phyloP scores from a whole-genome alignment of 2,888 invertebrate genomes.

The Gnatocerus cornutus region DNA sequence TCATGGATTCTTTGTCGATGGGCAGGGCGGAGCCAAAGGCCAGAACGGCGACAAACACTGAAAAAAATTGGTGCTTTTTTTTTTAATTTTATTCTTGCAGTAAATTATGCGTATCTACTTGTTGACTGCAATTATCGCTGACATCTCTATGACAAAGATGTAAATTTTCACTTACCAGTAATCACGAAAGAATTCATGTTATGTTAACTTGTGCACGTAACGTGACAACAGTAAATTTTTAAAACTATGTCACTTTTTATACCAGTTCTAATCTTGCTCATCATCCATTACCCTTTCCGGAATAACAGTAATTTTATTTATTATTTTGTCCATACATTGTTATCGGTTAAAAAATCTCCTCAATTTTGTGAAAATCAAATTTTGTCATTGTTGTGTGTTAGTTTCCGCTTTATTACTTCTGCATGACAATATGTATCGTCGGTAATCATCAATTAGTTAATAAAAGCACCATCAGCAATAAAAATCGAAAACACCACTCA shows the following conservation, averaged over 20 bases:
- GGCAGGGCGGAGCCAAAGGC: background rate
- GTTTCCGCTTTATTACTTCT: slow-evolving; percentile 4
- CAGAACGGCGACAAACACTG: slow-evolving; percentile 2
- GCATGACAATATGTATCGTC: background rate
- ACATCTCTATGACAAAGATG: background rate
- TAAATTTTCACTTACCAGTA: slow-evolving; percentile 27
- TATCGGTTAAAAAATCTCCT: background rate
- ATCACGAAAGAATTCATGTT: slow-evolving; percentile 26
- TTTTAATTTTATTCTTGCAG: no score
- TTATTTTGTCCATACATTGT: background rate
- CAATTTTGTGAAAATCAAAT: background rate
- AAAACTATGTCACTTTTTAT: slow-evolving; percentile 32
- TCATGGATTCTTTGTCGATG: background rate
- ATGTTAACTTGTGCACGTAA: slow-evolving; percentile 1
- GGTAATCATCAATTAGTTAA: background rate
- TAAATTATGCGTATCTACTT: background rate
- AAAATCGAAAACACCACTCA: slow-evolving; percentile 35
- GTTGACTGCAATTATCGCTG: background rate
- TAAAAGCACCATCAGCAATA: background rate
- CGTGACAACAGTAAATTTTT: slow-evolving; percentile 26
- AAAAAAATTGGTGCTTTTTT: background rate
- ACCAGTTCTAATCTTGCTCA: slow-evolving; percentile 24
- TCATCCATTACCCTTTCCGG: slow-evolving; percentile 30
- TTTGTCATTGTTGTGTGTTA: background rate
- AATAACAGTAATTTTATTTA: slow-evolving; percentile 24